Evolutionary conservation across 2,888 invertebrate species (phyloP).

Genomic region (Theretra japonica): DNA sequence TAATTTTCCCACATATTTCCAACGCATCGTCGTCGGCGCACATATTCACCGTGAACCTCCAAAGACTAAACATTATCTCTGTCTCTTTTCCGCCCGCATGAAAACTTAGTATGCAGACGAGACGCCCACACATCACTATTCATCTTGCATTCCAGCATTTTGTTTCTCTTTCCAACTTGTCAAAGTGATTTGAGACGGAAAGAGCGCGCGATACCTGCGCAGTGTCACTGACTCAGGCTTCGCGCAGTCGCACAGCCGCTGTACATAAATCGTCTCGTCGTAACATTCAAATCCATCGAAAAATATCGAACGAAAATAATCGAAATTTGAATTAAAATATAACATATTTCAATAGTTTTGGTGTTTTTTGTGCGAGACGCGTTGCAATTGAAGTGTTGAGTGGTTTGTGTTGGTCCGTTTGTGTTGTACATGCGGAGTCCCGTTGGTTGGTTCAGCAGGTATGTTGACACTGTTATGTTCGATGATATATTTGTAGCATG

Average conservation of each 20-base stretch:
- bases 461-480: conserved; percentile 60
- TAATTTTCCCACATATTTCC: conserved; percentile 74
- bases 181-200: conserved; percentile 48
- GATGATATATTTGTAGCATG: conserved; percentile 28
- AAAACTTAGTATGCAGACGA: conserved; percentile 55
- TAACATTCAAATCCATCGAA: conserved; percentile 29
- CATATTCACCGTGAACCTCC: conserved; percentile 68
- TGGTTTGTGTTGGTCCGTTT: conserved; percentile 46
- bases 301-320: conserved; percentile 67
- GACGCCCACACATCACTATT: conserved; percentile 63
- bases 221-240: conserved; percentile 81
- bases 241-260: conserved; percentile 58
- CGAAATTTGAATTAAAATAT: conserved; percentile 51
- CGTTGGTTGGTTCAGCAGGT: conserved; percentile 75
- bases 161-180: conserved; percentile 57
- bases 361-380: conserved; percentile 41
- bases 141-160: conserved; percentile 71
- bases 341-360: conserved; percentile 35
- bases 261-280: conserved; percentile 44
- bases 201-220: conserved; percentile 68
- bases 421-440: conserved; percentile 63
- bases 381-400: conserved; percentile 50
- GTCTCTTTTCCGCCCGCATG: conserved; percentile 52
- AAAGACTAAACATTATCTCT: conserved; percentile 56
- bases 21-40: conserved; percentile 67